Evolutionary conservation across 2,797 vertebrate genomes (phyloP), one percentile per base, ranked within the genome.

Genomic region (Denticeps clupeoides): DNA sequence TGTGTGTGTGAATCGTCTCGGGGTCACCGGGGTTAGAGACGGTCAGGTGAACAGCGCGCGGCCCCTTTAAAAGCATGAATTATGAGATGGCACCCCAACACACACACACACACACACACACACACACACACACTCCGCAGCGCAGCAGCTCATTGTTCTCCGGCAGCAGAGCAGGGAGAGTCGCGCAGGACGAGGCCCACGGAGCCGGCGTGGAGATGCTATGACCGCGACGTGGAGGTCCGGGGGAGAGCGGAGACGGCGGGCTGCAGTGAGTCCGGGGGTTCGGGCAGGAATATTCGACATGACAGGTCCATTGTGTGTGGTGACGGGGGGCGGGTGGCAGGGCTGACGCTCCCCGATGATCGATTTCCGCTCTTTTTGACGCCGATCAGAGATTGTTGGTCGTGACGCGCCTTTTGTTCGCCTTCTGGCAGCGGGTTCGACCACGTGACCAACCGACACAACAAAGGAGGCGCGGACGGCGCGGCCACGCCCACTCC

Each of bases 1-100:
- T 18, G 5, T n/a, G 12, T 3, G 18, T 15, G 18, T 43, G 11
- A 54, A 47, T 41, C 41, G 47, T n/a, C n/a, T n/a, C n/a, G n/a
- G n/a, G n/a, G n/a, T n/a, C n/a, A n/a, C n/a, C n/a, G n/a, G n/a
- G n/a, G n/a, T n/a, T n/a, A n/a, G n/a, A n/a, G n/a, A n/a, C n/a
- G n/a, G n/a, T n/a, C 26, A 40, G 47, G 40, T 52, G 22, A 32
- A 22, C 29, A 29, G 11, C 18, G 27, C 31, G 33, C 53, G 41
- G 60, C 49, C 45, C 58, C 58, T 60, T 60, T 60, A 60, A 60
- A 55, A 51, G n/a, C 43, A 55, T 60, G 58, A 60, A 60, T 55
- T 52, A 51, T 55, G 58, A 50, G 48, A 60, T 51, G 47, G 55
- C 41, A 16, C 29, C 12, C 45, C 50, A 24, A 29, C 40, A 33